These are phyloP conservation scores for Pseudorhiza aurosa DNA, from an alignment of 30 jellyfish, hydroid and myxozoan species.

Conservation along the genomic window DNA sequence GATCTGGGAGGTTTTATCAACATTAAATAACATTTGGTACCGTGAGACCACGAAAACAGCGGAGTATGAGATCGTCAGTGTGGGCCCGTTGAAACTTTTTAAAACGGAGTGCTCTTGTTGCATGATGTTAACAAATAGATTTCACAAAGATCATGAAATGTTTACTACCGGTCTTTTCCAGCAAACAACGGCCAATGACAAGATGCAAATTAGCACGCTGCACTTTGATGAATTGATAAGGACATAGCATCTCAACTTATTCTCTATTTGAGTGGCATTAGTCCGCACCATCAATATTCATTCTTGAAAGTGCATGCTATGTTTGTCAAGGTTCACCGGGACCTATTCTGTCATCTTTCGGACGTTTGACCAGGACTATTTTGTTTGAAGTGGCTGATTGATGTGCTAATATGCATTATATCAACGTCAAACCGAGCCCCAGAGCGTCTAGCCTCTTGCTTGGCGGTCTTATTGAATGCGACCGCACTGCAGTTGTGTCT, in stretches of 20 bases:
- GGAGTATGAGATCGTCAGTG: no score
- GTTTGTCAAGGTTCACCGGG: conserved; percentile 38
- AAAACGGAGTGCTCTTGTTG: no score
- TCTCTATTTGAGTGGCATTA: conserved; percentile 6
- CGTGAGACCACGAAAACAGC: no score
- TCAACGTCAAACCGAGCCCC: not conserved
- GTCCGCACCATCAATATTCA: conserved; percentile 25
- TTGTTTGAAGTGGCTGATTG: conserved; percentile 11
- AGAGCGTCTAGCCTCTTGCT: conserved; percentile 1
- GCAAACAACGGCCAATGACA: not conserved
- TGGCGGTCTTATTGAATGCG: no score
- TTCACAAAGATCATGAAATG: not conserved
- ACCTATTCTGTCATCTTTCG: conserved; percentile 21
- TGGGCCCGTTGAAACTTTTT: no score
- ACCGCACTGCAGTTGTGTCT: no score
- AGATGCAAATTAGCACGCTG: conserved; percentile 1
- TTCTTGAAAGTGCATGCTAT: conserved; percentile 7
- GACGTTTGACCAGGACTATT: conserved; percentile 24
- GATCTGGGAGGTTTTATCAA: no score
- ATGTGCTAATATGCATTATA: not conserved
- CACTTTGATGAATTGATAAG: not conserved
- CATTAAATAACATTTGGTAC: no score
- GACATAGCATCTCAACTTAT: not conserved
- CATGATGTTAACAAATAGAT: not conserved
- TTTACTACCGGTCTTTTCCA: not conserved